Evolutionary conservation across 2,113 vertebrate species (phyloP), one percentile per base, ranked within the genome.

Genomic region (Cyphomyrus plagiostoma): DNA sequence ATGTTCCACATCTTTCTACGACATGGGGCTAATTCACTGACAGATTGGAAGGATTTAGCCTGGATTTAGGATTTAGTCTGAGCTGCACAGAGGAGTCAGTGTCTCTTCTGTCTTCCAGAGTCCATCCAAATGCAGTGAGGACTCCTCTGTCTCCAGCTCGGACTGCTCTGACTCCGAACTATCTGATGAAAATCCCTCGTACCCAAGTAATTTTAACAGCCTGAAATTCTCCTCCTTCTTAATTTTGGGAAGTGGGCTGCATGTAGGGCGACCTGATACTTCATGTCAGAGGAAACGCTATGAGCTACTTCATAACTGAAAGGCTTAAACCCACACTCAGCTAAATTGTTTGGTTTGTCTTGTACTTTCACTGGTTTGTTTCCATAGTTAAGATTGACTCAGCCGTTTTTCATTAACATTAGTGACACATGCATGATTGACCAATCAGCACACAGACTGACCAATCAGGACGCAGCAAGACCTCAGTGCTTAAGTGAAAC

Each of bases 41-140:
- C n/a, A 15, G 23, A 86, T 26, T 23, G 11, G 42, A 17, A 45
- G 13, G 77, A 45, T 42, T 39, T 45, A 70, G 10, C 39, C 19
- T 35, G n/a, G 48, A 86, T 86, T 49, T 52, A 26, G 13, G 3
- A 52, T 52, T 7, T 30, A 53, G 50, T 17, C 7, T n/a, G 83
- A 56, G 26, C 6, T 56, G 50, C 26, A 52, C 15, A 21, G 84
- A 26, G 23, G n/a, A 86, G 26, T 26, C 17, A 62, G 3, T n/a
- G 82, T 19, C 9, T n/a, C 2, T 11, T 15, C 45, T 23, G 85
- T 88, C 84, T 46, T 88, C 26, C 62, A 93, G 92, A 91, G 90
- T 89, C 92, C 92, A 66, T 84, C 86, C 50, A 91, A 91, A 46
- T 88, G 89, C 49, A 89, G 88, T 13, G 91, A 92, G 35, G 92